phyloP scores from a whole-genome alignment of 2,113 vertebrate genomes.

The Podarcis cretensis region DNA sequence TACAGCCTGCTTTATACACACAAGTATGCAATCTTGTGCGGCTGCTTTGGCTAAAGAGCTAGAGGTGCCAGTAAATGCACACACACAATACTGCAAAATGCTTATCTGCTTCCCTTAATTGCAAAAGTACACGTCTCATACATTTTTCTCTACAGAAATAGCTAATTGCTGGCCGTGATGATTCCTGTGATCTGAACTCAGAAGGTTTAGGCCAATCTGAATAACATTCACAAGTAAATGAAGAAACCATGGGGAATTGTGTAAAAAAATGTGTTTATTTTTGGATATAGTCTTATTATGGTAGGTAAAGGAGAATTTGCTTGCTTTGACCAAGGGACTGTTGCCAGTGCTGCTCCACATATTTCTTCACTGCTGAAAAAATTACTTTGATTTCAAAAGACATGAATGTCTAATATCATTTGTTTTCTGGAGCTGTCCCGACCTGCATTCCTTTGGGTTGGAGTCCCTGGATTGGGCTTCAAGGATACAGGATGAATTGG shows the following conservation, averaged over 20 bases:
- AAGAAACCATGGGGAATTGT: background rate
- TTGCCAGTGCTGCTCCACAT: background rate
- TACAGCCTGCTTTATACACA: background rate
- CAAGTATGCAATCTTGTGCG: background rate
- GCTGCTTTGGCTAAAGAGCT: background rate
- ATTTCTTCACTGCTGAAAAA: background rate
- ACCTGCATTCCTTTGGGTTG: background rate
- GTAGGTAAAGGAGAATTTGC: background rate
- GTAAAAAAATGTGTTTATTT: background rate
- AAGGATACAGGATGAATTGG: background rate
- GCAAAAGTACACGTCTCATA: background rate
- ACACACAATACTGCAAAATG: background rate
- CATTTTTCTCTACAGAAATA: background rate
- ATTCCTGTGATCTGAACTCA: background rate
- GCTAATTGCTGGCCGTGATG: background rate
- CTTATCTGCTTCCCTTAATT: background rate
- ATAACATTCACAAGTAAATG: background rate
- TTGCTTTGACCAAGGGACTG: background rate
- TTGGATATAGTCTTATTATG: background rate
- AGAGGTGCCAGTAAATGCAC: background rate
- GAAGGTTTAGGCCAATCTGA: background rate
- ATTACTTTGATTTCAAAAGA: background rate
- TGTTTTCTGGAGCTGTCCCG: background rate
- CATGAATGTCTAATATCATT: background rate
- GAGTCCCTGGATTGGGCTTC: background rate